Evolutionary conservation across 2,797 vertebrate species (phyloP).

Genomic region (Rhinella marina): DNA sequence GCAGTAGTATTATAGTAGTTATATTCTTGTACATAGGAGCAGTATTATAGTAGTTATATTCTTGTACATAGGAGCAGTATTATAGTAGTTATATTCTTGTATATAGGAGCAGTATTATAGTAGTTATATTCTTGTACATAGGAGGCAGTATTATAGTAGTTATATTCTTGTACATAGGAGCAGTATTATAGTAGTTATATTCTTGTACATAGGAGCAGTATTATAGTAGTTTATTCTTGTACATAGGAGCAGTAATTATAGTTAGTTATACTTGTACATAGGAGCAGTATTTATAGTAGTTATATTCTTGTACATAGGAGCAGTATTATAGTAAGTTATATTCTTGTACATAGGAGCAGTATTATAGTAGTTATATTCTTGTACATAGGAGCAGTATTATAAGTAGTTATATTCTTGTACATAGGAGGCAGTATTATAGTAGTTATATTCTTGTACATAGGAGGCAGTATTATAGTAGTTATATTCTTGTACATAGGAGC

Average conservation of each 20-base stretch:
- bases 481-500: background rate
- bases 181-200: background rate
- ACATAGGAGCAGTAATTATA: no score
- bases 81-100: constrained; percentile 1
- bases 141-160: background rate
- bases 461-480: constrained; percentile 3
- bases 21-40: background rate
- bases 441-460: background rate
- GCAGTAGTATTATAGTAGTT: background rate
- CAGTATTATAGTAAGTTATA: background rate
- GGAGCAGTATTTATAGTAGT: no score
- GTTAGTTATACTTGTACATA: no score
- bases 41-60: background rate
- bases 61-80: background rate
- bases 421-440: background rate
- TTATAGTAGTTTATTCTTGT: no score
- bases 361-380: background rate
- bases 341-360: background rate
- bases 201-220: background rate
- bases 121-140: background rate
- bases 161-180: background rate
- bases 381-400: background rate
- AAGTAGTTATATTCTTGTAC: background rate
- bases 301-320: background rate
- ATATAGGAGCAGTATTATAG: background rate